Conservation (phyloP, 2,113 vertebrate genomes). For the Fregetta grallaria region DNA sequence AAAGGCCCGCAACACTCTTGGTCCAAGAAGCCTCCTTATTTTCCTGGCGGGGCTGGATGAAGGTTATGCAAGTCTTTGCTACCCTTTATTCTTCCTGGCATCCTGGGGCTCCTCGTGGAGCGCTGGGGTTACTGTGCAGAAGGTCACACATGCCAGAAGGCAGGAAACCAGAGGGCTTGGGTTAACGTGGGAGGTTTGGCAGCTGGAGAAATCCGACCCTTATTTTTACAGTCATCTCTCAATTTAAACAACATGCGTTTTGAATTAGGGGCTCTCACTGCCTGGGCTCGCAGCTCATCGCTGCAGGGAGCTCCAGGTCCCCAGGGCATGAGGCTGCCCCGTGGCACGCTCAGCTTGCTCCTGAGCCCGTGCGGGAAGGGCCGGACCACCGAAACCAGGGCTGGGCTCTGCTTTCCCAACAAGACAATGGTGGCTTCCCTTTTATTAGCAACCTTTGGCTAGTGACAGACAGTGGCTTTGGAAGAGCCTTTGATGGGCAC, state of each 20-base stretch:
- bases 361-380: accelerated
- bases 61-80: background rate
- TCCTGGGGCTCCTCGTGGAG: background rate
- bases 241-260: background rate
- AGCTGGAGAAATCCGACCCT: background rate
- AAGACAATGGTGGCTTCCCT: background rate
- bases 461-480: background rate
- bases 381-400: background rate
- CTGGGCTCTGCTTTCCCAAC: background rate
- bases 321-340: background rate
- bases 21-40: background rate
- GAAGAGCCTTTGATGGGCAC: background rate
- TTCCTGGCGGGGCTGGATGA: background rate
- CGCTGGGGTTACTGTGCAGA: background rate
- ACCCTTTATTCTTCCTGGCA: slow-evolving; percentile 26
- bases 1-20: background rate
- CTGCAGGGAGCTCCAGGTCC: background rate
- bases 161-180: slow-evolving; percentile 19
- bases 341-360: background rate
- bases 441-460: background rate
- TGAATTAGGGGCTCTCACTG: background rate
- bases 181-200: slow-evolving; percentile 2
- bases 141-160: slow-evolving; percentile 36
- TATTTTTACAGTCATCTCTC: slow-evolving; percentile 3
- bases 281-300: background rate